phyloP scores from a whole-genome alignment of 2,113 vertebrate species.

The Pseudorhombus dupliciocellatus region DNA sequence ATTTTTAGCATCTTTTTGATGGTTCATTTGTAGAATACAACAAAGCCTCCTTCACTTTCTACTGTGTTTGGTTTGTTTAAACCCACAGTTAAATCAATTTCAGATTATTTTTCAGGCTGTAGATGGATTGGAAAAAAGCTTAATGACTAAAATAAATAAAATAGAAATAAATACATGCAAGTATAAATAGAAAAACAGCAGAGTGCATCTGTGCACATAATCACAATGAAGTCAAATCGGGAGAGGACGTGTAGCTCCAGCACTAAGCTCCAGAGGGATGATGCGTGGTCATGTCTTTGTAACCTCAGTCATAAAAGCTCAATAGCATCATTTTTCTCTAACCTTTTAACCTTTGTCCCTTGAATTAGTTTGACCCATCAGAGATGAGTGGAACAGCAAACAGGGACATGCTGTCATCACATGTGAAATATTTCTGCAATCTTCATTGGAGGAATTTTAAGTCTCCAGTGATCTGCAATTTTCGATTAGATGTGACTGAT shows the following conservation, averaged over 20 bases:
- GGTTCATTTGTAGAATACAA: no score
- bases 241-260: no score
- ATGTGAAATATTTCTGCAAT: neutral
- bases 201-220: neutral
- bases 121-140: no score
- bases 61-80: no score
- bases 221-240: neutral
- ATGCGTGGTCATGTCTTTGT: neutral
- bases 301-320: neutral
- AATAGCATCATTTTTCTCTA: neutral
- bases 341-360: neutral
- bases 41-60: no score
- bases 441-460: neutral
- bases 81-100: no score
- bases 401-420: neutral
- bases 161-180: no score
- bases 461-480: neutral
- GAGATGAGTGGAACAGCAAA: neutral
- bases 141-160: no score
- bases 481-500: neutral
- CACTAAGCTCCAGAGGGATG: neutral
- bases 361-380: neutral
- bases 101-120: no score
- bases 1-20: no score
- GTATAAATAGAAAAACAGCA: neutral